These are phyloP conservation scores for Muntiacus reevesi DNA, from an alignment of 2,113 vertebrate species.

Conservation along the genomic window DNA sequence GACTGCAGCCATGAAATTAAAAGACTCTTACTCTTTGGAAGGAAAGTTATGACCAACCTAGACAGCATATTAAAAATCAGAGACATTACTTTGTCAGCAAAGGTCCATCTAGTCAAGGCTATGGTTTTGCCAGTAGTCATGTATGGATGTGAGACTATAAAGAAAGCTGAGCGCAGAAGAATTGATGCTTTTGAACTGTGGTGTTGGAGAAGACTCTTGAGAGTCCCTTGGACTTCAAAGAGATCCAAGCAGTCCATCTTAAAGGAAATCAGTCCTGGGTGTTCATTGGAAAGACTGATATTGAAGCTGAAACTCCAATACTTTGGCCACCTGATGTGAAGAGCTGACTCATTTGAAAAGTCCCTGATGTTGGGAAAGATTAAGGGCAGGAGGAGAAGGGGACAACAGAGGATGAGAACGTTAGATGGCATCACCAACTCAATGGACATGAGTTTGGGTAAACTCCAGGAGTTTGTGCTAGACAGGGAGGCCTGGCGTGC, in stretches of 20 bases:
- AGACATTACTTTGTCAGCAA: not conserved
- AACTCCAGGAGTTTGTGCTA: fast-evolving
- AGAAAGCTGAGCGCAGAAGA: not conserved
- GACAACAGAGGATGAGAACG: not conserved
- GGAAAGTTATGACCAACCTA: not conserved
- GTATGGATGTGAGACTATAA: not conserved
- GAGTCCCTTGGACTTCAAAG: not conserved
- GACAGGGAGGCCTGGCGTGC: not conserved
- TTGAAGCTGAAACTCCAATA: not conserved
- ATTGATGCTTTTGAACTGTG: not conserved
- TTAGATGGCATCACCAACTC: not conserved
- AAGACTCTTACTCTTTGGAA: not conserved
- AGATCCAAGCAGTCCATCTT: not conserved
- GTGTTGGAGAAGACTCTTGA: not conserved
- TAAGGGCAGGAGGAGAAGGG: not conserved
- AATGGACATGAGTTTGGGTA: not conserved
- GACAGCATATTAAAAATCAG: not conserved
- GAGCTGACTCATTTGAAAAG: not conserved
- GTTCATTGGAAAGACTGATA: not conserved
- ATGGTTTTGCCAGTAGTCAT: not conserved
- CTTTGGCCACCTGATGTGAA: not conserved
- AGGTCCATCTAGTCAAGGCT: not conserved
- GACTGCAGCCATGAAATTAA: not conserved
- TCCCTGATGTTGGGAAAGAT: not conserved
- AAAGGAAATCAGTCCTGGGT: not conserved